These are phyloP conservation scores for Neodiprion lecontei DNA, from an alignment of 1,140 invertebrate species.

Conservation along the genomic window DNA sequence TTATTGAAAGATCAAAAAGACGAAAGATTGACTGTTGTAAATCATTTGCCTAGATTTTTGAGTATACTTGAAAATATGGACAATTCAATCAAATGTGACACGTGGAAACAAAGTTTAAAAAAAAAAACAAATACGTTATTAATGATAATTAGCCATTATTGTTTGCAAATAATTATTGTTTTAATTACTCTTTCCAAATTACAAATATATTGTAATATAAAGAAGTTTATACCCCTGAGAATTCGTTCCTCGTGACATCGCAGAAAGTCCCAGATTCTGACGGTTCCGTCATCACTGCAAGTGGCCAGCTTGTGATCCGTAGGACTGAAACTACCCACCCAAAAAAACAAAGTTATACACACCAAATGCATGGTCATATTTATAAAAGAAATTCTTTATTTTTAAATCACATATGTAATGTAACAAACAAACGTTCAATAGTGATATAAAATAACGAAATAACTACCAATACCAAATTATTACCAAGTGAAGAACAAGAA, in stretches of 20 bases:
- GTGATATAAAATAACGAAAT: constrained; percentile 15
- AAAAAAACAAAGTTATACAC: constrained; percentile 51
- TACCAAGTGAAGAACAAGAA: constrained; percentile 11
- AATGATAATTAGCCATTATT: too few species aligned
- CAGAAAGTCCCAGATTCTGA: constrained; percentile 98
- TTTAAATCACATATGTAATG: constrained; percentile 12
- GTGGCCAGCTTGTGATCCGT: constrained; percentile 98
- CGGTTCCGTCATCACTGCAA: constrained; percentile 98
- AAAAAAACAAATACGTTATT: too few species aligned
- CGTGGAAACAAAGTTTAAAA: too few species aligned
- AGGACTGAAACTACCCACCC: constrained; percentile 91
- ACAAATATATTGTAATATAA: neutral
- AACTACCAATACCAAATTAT: constrained; percentile 9
- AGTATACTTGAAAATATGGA: too few species aligned
- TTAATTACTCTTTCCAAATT: too few species aligned
- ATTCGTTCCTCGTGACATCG: constrained; percentile 96
- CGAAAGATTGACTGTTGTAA: too few species aligned
- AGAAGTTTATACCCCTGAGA: constrained; percentile 77
- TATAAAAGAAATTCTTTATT: constrained; percentile 11
- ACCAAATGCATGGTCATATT: constrained; percentile 27
- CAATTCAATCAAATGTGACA: too few species aligned
- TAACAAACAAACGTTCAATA: constrained; percentile 21
- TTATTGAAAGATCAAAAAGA: too few species aligned
- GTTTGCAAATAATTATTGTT: too few species aligned
- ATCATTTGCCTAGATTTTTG: too few species aligned